These are phyloP conservation scores for Drosophila pseudotakahashii DNA, from an alignment of 2,888 invertebrate genomes.

Conservation along the genomic window DNA sequence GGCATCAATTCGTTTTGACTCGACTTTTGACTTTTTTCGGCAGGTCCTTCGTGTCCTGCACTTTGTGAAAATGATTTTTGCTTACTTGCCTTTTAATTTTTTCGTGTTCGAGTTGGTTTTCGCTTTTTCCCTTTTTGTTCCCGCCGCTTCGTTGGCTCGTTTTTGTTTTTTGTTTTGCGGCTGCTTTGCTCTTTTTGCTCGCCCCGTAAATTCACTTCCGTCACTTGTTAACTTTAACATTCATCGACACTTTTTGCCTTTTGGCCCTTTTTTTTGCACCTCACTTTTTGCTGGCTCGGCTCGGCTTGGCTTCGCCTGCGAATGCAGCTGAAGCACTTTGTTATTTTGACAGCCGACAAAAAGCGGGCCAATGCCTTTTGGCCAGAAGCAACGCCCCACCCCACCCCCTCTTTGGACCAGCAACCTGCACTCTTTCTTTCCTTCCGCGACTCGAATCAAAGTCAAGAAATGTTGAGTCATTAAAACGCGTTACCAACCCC, in stretches of 20 bases:
- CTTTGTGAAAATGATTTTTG: constrained; percentile 61
- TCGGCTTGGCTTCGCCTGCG: constrained; percentile 1
- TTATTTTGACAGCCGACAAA: constrained; percentile 72
- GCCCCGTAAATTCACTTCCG: constrained; percentile 72
- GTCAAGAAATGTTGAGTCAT: constrained; percentile 74
- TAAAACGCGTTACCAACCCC: constrained; percentile 62
- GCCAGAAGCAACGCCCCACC: constrained; percentile 1
- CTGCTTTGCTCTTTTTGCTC: constrained; percentile 34
- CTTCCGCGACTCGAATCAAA: constrained; percentile 66
- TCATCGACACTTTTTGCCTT: constrained; percentile 72
- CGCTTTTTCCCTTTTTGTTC: constrained; percentile 6
- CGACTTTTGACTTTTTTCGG: not conserved
- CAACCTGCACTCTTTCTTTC: constrained; percentile 44
- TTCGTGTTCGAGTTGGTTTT: constrained; percentile 46
- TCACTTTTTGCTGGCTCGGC: constrained; percentile 21
- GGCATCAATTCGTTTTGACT: not conserved
- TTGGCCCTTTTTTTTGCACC: constrained; percentile 18
- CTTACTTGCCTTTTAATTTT: constrained; percentile 68
- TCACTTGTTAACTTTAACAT: constrained; percentile 78
- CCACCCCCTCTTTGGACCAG: constrained; percentile 13
- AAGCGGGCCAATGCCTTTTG: constrained; percentile 44
- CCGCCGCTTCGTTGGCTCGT: constrained; percentile 18
- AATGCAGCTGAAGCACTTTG: constrained; percentile 66
- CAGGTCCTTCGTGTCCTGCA: constrained; percentile 38
- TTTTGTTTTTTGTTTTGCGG: constrained; percentile 42